Evolutionary conservation across 2,888 invertebrate genomes (phyloP), one percentile per base, ranked within the genome.

Genomic region (Thera obeliscata): DNA sequence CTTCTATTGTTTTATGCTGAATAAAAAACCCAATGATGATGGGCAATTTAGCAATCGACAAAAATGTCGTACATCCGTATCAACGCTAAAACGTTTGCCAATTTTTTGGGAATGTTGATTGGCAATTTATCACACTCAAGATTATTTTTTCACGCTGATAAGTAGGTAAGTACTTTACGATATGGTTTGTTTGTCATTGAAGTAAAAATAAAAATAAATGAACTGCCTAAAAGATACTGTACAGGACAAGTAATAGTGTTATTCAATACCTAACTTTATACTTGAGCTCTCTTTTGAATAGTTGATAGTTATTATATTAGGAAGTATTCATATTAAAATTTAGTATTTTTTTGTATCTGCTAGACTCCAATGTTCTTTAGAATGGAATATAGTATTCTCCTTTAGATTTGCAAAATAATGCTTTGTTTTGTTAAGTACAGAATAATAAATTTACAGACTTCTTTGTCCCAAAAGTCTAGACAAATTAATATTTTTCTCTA

Each of bases 141-240:
- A 52, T 52, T 33, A 52, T 52, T 52, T 52, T 8, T 33, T 33
- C 7, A 52, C 52, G 52, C 33, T 52, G 52, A 52, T 52, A 52
- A 12, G 52, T 52, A 52, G 41, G 38, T 38, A 46, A 2, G n/a
- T 48, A 48, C 52, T 33, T 52, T 52, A 33, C 52, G 52, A 52
- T 52, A 52, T 33, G 52, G 3, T 8, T 22, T 52, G 9, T 52
- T 52, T 52, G 33, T 52, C 52, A 4, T 7, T 6, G 41, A 41
- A 7, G 41, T 41, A 41, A 41, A 41, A 22, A 50, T 6, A 7
- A 50, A 22, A 6, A 50, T 50, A 22, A 12, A 22, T 2, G 2
- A 22, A 12, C 22, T 22, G 41, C 7, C 7, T 7, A 41, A 41
- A 41, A 41, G 22, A 22, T 22, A 22, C 22, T 22, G 22, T 22